Evolutionary conservation across 2,888 invertebrate genomes (phyloP), one percentile per base, ranked within the genome.

Genomic region (Drosophila subsilvestris): DNA sequence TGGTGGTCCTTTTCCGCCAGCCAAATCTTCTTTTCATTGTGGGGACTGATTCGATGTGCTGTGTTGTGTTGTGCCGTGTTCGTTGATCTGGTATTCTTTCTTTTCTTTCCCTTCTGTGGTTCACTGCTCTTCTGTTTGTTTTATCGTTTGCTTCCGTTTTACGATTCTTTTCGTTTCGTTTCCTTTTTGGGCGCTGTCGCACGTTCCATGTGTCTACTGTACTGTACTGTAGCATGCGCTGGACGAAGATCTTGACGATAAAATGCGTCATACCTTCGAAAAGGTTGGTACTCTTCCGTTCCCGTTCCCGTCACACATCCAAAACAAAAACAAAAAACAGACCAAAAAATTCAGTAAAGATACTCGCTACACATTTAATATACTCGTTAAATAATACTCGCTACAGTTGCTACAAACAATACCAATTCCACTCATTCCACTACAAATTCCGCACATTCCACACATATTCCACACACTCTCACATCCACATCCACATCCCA

Each of bases 181-280:
- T 62, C 14, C 29, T n/a, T 45, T 48, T 25, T 25, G 25, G 54
- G 44, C 42, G 17, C 54, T 54, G 43, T 49, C 32, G 42, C 53
- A 84, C 76, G 71, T 63, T 73, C 63, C 69, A 74, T 79, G 69
- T 75, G 78, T 82, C 80, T 78, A 71, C 67, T 72, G 67, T 79
- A 70, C 69, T 76, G 79, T 77, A 73, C 69, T 83, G 77, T 82
- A 88, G 87, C 86, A 88, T 86, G 85, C 88, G 72, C 75, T 67
- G 88, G 85, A 88, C 68, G 91, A 91, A 84, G 91, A 91, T 78
- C 85, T 91, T 78, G 90, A 91, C 61, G 96, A 96, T 88, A 96
- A 95, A 82, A 89, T 90, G 90, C 90, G 90, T 84, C 90, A 96
- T 76, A 96, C 96, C 79, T 94, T 97, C 78, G 96, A 96, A 93